These are phyloP conservation scores for Ambastaia sidthimunki DNA, from an alignment of 2,797 vertebrate genomes.

Conservation along the genomic window DNA sequence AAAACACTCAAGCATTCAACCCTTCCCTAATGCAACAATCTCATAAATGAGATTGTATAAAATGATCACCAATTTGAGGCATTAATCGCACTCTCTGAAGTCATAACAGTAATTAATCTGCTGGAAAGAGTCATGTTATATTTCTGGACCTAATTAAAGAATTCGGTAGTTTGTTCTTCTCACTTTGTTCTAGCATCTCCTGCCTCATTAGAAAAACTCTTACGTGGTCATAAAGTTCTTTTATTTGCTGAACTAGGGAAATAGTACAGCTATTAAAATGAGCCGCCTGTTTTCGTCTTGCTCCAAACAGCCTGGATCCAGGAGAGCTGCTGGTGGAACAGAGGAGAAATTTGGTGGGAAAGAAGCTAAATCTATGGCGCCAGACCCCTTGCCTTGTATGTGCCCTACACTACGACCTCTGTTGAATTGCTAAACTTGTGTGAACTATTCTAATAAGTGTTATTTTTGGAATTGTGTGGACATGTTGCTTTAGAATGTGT, in stretches of 20 bases:
- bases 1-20: conserved; percentile 71
- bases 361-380: conserved; percentile 89
- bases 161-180: conserved; percentile 58
- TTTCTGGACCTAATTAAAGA: neutral
- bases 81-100: conserved; percentile 4
- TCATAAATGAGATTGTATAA: neutral
- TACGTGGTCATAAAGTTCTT: conserved; percentile 23
- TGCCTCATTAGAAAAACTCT: conserved; percentile 82
- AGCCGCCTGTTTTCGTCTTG: conserved; percentile 26
- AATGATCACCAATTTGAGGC: neutral
- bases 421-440: neutral
- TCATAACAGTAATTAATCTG: neutral
- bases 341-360: conserved; percentile 92
- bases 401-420: neutral
- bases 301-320: conserved; percentile 86
- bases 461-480: neutral
- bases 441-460: neutral
- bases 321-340: conserved; percentile 84
- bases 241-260: conserved; percentile 37
- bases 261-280: conserved; percentile 21
- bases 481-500: neutral
- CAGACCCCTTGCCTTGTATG: conserved; percentile 93
- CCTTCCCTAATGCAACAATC: neutral
- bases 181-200: conserved; percentile 90
- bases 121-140: neutral